Evolutionary conservation across 2,797 vertebrate species (phyloP).

Genomic region (Dicrostonyx torquatus): DNA sequence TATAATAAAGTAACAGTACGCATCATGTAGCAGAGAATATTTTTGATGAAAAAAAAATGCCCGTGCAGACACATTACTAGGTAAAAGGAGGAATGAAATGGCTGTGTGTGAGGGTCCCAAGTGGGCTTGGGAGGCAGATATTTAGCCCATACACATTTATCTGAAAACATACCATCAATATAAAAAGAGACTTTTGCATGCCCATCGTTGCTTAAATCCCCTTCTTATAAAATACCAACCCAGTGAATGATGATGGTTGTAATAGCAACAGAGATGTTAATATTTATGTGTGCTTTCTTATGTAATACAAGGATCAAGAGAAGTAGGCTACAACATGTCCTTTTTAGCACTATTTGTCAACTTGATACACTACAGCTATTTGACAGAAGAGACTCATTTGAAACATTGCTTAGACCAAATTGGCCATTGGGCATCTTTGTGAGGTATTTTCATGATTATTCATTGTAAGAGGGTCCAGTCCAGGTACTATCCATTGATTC

Average conservation of each 20-base stretch:
- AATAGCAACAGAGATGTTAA: neutral
- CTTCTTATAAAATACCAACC: neutral
- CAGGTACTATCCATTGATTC: neutral
- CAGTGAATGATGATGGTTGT: neutral
- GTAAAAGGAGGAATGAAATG: neutral
- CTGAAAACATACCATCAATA: neutral
- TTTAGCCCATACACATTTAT: neutral
- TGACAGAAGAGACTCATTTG: neutral
- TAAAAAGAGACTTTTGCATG: neutral
- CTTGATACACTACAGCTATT: neutral
- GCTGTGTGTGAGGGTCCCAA: neutral
- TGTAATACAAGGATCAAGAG: neutral
- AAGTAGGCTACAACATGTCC: neutral
- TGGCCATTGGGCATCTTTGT: neutral
- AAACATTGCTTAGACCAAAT: neutral
- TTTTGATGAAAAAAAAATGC: conserved; percentile 11
- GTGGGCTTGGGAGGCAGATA: accelerated
- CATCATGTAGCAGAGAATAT: neutral
- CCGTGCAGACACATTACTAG: neutral
- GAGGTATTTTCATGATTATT: neutral
- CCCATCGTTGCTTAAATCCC: neutral
- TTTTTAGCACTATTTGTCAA: neutral
- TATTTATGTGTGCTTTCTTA: neutral
- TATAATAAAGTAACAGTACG: neutral
- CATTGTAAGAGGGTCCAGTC: neutral